Conservation (phyloP, 2,797 vertebrate species). For the Hydrocynus forskahlii region DNA sequence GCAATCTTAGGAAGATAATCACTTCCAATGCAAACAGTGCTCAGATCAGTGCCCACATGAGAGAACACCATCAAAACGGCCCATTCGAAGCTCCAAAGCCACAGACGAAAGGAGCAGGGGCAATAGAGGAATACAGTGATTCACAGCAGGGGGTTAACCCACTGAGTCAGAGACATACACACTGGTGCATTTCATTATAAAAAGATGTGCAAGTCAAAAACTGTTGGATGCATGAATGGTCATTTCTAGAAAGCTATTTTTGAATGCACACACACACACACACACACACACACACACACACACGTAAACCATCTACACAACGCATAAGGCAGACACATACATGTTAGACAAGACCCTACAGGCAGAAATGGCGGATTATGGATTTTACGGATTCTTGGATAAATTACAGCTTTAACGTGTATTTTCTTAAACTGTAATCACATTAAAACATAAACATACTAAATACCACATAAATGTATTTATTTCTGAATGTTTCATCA, state of each 20-base stretch:
- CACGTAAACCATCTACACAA: too few species aligned
- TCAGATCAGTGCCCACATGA: conserved; percentile 27
- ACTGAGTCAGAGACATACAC: conserved; percentile 7
- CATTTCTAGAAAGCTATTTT: neutral
- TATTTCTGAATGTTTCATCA: too few species aligned
- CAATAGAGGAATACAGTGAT: conserved; percentile 25
- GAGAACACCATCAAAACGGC: conserved; percentile 23
- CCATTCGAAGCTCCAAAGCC: conserved; percentile 53
- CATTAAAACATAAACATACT: too few species aligned
- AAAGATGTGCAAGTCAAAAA: neutral
- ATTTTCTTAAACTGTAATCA: too few species aligned
- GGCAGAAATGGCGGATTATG: too few species aligned
- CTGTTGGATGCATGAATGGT: neutral
- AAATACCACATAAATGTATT: too few species aligned
- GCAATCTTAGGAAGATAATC: conserved; percentile 63
- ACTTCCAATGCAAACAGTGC: conserved; percentile 27
- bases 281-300: neutral
- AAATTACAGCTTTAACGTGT: too few species aligned
- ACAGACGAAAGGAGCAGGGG: conserved; percentile 49
- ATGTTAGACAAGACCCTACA: too few species aligned
- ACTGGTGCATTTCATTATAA: conserved; percentile 12
- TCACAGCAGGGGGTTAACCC: conserved; percentile 23
- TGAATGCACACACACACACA: too few species aligned
- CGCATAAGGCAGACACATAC: too few species aligned
- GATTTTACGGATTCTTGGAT: too few species aligned